Evolutionary conservation across 2,797 vertebrate genomes (phyloP), one percentile per base, ranked within the genome.

Genomic region (Anomalospiza imberbis): DNA sequence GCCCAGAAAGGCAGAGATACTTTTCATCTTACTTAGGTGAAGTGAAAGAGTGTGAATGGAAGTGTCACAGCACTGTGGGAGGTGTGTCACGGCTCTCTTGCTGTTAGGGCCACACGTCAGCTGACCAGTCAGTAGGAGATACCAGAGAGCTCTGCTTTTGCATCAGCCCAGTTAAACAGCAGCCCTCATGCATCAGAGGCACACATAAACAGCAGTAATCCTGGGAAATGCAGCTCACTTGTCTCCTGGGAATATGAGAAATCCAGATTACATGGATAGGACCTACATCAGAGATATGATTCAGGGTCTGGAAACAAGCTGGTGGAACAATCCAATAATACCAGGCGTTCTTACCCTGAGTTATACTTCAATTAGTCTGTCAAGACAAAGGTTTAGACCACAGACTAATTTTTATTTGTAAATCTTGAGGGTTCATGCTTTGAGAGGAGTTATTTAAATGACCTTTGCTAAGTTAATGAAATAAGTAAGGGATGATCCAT

Each of bases 101-200:
- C 73, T 62, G 32, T 18, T 55, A 22, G 0, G 0, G 67, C 21
- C 60, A 47, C 58, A 26, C 17, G 12, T 12, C 8, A 10, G 24
- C 28, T 6, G 10, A 15, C 13, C 4, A 1, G 16, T 2, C 9
- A 1, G 70, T 4, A 2, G 65, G 66, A 60, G 72, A 28, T 36
- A 47, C 29, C 1, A 2, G 31, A 63, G 45, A 87, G n/a, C 11
- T 55, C 85, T 45, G 29, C 55, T 73, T 81, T 34, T 57, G 40
- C 45, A 74, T n/a, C 68, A 65, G 40, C 54, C 67, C 55, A 14
- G 66, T 18, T 20, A 74, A 66, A 54, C 1, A 1, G 57, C 34
- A 66, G 55, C 44, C 44, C 66, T 71, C 6, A 0, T 3, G 31
- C 21, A 54, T 19, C 10, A 5, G 20, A 12, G 28, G 10, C 61